Evolutionary conservation across 2,113 vertebrate genomes (phyloP), one percentile per base, ranked within the genome.

Genomic region (Nestor notabilis): DNA sequence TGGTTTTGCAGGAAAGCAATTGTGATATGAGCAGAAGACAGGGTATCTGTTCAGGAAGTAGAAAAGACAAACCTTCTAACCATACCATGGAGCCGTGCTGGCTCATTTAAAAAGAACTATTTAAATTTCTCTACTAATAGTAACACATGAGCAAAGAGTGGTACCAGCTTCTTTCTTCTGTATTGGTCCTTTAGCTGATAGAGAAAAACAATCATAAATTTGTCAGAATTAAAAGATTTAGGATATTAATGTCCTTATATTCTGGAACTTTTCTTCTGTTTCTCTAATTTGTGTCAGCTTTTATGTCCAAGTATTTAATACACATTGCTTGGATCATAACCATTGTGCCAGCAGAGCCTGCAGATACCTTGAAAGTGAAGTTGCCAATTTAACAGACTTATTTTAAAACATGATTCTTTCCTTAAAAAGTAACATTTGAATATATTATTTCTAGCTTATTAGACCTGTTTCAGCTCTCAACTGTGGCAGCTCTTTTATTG

Each of bases 11-110:
- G 23, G 15, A 7, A 25, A 47, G 17, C 18, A 71, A 5, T 12
- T 79, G 24, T 55, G 21, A 60, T 49, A 24, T 11, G 7, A 75
- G 43, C 15, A 50, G 35, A 60, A 74, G 44, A 66, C 21, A 66
- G 33, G 3, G 5, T 27, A 39, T 49, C 24, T 41, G 4, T 23
- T 61, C 27, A 44, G 16, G n/a, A 49, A 63, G 43, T 52, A 60
- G 20, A 70, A 87, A 87, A 80, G 41, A 35, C 29, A 66, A 44
- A 63, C 6, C 15, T 65, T 31, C 43, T 78, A 39, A 49, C 17
- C 4, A 9, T 63, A n/a, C 9, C 1, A 1, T 41, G 41, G 7
- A 46, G 8, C 3, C 58, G 5, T 47, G 10, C 3, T 56, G 58
- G 25, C 37, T 92, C 15, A 27, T 52, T 83, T 92, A 47, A 79